Evolutionary conservation across 2,888 invertebrate species (phyloP), one percentile per base, ranked within the genome.

Genomic region (Himalopsyche tibetana): DNA sequence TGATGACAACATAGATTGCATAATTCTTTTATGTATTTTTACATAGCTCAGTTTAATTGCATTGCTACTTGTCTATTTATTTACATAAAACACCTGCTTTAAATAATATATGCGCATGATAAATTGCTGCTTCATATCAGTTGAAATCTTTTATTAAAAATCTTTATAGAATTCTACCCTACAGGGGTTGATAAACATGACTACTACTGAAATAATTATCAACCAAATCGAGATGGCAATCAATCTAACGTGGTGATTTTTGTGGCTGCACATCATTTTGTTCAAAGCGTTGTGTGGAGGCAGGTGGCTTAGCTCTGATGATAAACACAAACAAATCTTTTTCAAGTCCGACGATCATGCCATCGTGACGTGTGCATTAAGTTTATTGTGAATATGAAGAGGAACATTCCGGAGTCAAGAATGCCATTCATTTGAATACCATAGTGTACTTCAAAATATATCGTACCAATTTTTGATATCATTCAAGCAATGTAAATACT

Each of bases 301-400:
- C 69, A 74, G 69, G 69, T 74, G 74, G 74, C 36, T 12, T 38
- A 12, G 19, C 74, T 28, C 38, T 74, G 74, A 74, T 12, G 19
- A 36, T 74, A 38, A 74, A 74, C 74, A 38, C 15, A 74, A 74
- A 74, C 74, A 74, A 74, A 74, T 38, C 74, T 28, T 38, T 74
- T 36, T 74, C 28, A 74, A 74, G 74, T 36, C 5, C 28, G 38
- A 74, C 28, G 28, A 51, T 51, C 51, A 51, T 51, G 51, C 5
- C 28, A 74, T 74, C 74, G 74, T 74, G 74, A 74, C 74, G 74
- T 74, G 28, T 36, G 74, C 74, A 74, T 74, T 74, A 74, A 74
- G 74, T 36, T 74, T 36, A 74, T 74, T 74, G 74, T 74, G 36
- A 74, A 36, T 28, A 36, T 74, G 74, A 74, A 74, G 74, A 36